A percentile compares a stretch with the other conserved stretches of the same genome.
phyloP scores from a whole-genome alignment of 1,140 invertebrate genomes.

The Pinna nobilis region DNA sequence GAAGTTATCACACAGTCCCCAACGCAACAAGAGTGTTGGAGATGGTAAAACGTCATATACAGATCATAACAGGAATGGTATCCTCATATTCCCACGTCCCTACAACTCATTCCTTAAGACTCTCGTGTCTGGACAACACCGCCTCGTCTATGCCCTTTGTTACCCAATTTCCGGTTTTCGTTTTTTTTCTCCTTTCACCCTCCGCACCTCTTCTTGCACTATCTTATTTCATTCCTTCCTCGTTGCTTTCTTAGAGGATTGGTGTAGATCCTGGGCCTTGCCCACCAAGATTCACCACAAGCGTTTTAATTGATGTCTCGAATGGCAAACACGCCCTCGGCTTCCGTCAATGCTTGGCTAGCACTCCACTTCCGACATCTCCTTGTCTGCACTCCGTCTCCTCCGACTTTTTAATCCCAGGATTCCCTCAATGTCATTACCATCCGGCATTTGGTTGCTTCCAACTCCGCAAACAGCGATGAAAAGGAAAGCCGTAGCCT shows the following conservation, averaged over 20 bases:
- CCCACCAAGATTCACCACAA: slow-evolving; percentile 4
- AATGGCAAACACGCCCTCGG: slow-evolving; percentile 4
- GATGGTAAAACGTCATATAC: no score
- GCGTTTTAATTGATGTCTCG: slow-evolving; percentile 15
- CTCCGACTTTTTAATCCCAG: slow-evolving; percentile 17
- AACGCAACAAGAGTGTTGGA: no score
- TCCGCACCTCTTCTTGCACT: not conserved
- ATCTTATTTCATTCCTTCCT: not conserved
- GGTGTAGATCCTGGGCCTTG: slow-evolving; percentile 1
- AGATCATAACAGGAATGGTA: not conserved
- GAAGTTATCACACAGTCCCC: no score
- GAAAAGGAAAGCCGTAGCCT: slow-evolving; percentile 20
- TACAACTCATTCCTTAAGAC: not conserved
- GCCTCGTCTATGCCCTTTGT: not conserved
- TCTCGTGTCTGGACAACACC: not conserved
- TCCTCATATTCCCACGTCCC: not conserved
- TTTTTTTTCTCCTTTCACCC: not conserved
- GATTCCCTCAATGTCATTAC: slow-evolving; percentile 28
- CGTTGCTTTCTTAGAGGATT: not conserved
- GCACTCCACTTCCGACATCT: slow-evolving; percentile 34
- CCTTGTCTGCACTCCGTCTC: slow-evolving; percentile 17
- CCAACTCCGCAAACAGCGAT: slow-evolving; percentile 1
- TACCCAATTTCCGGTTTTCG: not conserved
- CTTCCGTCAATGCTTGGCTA: slow-evolving; percentile 1
- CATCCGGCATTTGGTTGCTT: slow-evolving; percentile 1